These are phyloP conservation scores for Pteronura brasiliensis DNA, from an alignment of 2,113 vertebrate genomes.

Conservation along the genomic window DNA sequence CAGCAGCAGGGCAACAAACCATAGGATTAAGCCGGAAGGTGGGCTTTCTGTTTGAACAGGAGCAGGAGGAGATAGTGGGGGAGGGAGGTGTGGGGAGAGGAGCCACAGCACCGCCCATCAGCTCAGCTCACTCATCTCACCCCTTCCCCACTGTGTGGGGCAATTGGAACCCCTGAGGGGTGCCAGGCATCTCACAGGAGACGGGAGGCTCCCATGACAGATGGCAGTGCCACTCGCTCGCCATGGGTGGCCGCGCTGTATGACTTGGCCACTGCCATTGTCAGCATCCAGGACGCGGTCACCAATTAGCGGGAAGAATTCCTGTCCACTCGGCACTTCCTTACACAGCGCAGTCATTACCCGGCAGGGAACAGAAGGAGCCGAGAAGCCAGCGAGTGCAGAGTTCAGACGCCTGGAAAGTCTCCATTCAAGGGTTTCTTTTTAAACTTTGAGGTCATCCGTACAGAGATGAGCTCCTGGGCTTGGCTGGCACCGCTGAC, in stretches of 20 bases:
- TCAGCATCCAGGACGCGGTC: not conserved
- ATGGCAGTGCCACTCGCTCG: not conserved
- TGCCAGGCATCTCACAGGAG: not conserved
- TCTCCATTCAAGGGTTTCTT: not conserved
- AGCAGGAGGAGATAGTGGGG: not conserved
- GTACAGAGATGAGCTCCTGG: not conserved
- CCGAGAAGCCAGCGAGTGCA: not conserved
- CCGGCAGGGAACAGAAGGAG: not conserved
- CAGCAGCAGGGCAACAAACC: not conserved
- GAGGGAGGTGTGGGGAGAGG: conserved; percentile 6
- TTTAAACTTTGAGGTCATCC: not conserved
- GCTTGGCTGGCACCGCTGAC: not conserved
- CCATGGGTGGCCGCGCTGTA: fast-evolving
- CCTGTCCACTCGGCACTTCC: not conserved
- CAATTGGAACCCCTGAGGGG: not conserved
- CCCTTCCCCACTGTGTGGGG: not conserved
- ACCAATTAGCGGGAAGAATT: not conserved
- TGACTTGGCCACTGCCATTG: not conserved
- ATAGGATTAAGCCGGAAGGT: conserved; percentile 28
- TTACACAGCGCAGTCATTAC: not conserved
- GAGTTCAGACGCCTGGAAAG: not conserved
- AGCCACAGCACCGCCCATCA: not conserved
- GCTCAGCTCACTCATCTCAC: not conserved
- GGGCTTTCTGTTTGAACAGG: conserved; percentile 55
- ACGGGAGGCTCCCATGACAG: not conserved